Evolutionary conservation across 2,888 invertebrate species (phyloP).

Genomic region (Dascillus cervinus): DNA sequence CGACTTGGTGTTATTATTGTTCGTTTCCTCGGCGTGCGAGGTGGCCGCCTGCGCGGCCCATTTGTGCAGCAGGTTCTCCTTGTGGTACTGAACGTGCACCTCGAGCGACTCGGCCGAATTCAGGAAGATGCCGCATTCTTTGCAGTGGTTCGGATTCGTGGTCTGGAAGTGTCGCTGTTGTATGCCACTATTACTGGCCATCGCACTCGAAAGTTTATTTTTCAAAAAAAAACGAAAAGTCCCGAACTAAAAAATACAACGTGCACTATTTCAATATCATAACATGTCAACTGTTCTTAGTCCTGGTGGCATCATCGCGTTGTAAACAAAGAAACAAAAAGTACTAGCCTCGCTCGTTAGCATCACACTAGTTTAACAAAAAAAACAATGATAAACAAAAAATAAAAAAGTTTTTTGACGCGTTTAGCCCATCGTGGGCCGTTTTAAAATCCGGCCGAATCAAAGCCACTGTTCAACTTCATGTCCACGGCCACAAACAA

Average conservation of each 20-base stretch:
- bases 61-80: slow-evolving; percentile 66
- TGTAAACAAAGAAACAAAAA: slow-evolving; percentile 21
- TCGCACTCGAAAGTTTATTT: slow-evolving; percentile 25
- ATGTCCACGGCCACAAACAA: too few relatives aligned
- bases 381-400: slow-evolving; percentile 29
- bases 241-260: slow-evolving; percentile 37
- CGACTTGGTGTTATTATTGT: slow-evolving; percentile 53
- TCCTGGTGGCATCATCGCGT: slow-evolving; percentile 32
- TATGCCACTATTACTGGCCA: slow-evolving; percentile 33
- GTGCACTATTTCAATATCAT: slow-evolving; percentile 41
- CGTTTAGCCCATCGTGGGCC: slow-evolving; percentile 36
- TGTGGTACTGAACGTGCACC: slow-evolving; percentile 73
- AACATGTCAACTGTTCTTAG: slow-evolving; percentile 39
- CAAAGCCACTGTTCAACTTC: slow-evolving; percentile 7
- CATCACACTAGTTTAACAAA: slow-evolving; percentile 27
- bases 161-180: slow-evolving; percentile 37
- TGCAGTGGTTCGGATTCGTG: slow-evolving; percentile 58
- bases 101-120: slow-evolving; percentile 70
- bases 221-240: slow-evolving; percentile 28
- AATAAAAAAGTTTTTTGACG: slow-evolving; percentile 22
- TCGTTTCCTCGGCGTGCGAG: slow-evolving; percentile 48
- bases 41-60: slow-evolving; percentile 56
- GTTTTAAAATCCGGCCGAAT: slow-evolving; percentile 9
- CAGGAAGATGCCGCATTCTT: slow-evolving; percentile 67
- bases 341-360: slow-evolving; percentile 18